Percentiles rank a stretch among this genome's conserved stretches.
phyloP scores from a whole-genome alignment of 2,888 invertebrate species.

The Meteorus colon region DNA sequence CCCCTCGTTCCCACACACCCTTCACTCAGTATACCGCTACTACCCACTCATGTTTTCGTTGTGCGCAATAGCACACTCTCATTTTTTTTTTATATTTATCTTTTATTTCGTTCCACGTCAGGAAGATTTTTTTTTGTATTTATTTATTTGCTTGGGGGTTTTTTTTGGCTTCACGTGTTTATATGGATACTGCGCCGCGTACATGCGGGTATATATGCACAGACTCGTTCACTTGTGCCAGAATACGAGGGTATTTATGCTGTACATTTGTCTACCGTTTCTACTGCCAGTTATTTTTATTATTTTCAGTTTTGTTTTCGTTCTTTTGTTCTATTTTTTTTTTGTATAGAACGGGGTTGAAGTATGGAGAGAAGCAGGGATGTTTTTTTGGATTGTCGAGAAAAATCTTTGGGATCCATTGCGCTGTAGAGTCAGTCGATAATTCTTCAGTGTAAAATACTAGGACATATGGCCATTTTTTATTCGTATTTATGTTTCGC shows the following conservation, averaged over 20 bases:
- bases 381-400: background rate
- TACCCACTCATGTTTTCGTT: slow-evolving; percentile 22
- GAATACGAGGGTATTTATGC: slow-evolving; percentile 39
- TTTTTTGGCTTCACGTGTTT: slow-evolving; percentile 20
- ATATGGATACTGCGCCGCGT: slow-evolving; percentile 13
- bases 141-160: background rate
- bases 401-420: slow-evolving; percentile 37
- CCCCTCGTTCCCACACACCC: slow-evolving; percentile 3
- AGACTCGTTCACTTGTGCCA: background rate
- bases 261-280: slow-evolving; percentile 39
- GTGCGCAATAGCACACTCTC: background rate
- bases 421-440: slow-evolving; percentile 19
- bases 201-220: slow-evolving; percentile 1
- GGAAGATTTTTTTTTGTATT: slow-evolving; percentile 42
- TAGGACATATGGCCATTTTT: background rate
- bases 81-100: slow-evolving; percentile 40
- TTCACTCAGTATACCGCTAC: slow-evolving; percentile 34
- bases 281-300: slow-evolving; percentile 29
- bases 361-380: background rate
- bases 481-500: background rate
- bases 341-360: background rate
- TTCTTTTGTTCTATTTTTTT: background rate
- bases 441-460: slow-evolving; percentile 31
- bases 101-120: slow-evolving; percentile 53
- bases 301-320: background rate